phyloP scores from a whole-genome alignment of 2,888 invertebrate species.

The Hydrotaea cyrtoneurina region DNA sequence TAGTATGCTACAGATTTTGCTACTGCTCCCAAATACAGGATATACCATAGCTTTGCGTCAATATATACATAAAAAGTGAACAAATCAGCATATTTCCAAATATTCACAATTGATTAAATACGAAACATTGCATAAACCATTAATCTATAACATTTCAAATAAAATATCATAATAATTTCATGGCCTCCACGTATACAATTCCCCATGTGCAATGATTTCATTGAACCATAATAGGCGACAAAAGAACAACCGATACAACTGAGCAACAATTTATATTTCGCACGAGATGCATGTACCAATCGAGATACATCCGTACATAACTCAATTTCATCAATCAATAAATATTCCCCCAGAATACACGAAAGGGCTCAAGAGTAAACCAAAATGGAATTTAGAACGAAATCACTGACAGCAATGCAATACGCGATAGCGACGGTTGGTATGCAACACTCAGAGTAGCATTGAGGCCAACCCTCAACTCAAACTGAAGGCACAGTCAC shows the following conservation, averaged over 20 bases:
- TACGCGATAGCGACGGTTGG: not conserved
- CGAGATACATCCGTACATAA: constrained; percentile 30
- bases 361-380: constrained; percentile 35
- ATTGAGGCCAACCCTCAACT: not conserved
- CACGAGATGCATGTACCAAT: not conserved
- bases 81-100: too few species aligned
- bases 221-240: not conserved
- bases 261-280: constrained; percentile 15
- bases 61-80: too few species aligned
- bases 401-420: constrained; percentile 57
- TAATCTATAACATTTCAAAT: not conserved
- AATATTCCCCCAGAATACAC: constrained; percentile 51
- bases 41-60: too few species aligned
- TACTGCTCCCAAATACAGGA: too few species aligned
- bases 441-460: constrained; percentile 5
- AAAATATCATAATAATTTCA: not conserved
- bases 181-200: not conserved
- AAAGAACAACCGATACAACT: not conserved
- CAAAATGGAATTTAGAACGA: constrained; percentile 46
- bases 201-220: not conserved
- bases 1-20: too few species aligned
- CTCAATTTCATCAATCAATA: constrained; percentile 66
- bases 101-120: not conserved
- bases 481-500: not conserved
- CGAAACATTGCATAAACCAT: not conserved